These are phyloP conservation scores for Speoplatyrhinus poulsoni DNA, from an alignment of 2,113 vertebrate species.

Conservation along the genomic window DNA sequence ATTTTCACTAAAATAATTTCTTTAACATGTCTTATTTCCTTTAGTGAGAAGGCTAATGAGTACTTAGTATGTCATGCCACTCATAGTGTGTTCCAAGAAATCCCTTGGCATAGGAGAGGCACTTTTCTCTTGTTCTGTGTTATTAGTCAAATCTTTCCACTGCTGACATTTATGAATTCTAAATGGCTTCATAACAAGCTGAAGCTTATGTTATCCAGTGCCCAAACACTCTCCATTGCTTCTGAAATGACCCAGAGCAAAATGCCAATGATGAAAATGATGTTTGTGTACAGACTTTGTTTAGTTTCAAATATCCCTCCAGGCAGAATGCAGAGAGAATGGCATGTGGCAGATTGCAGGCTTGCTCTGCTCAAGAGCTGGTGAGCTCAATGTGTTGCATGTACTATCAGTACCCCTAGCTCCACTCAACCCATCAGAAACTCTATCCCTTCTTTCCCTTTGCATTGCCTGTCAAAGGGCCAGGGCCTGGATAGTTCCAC, in stretches of 20 bases:
- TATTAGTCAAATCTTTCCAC: constrained; percentile 11
- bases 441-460: not conserved
- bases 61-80: constrained; percentile 27
- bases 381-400: not conserved
- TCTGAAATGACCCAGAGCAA: constrained; percentile 32
- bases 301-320: constrained; percentile 35
- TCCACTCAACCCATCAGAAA: not conserved
- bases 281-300: constrained; percentile 30
- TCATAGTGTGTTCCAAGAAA: constrained; percentile 29
- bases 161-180: constrained; percentile 47
- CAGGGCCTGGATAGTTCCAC: no score
- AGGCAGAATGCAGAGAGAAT: constrained; percentile 31
- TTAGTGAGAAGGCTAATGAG: constrained; percentile 7
- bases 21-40: constrained; percentile 40
- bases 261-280: constrained; percentile 29
- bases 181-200: constrained; percentile 25
- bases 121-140: constrained; percentile 3
- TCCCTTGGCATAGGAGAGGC: constrained; percentile 2
- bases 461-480: not conserved
- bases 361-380: constrained; percentile 21
- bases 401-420: not conserved
- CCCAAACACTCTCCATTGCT: constrained; percentile 41
- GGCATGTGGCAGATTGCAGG: constrained; percentile 39
- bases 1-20: constrained; percentile 36
- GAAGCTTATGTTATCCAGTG: constrained; percentile 18